Base-by-base conservation (phyloP, 2,797 vertebrate genomes). In the Sus cebifrons region DNA sequence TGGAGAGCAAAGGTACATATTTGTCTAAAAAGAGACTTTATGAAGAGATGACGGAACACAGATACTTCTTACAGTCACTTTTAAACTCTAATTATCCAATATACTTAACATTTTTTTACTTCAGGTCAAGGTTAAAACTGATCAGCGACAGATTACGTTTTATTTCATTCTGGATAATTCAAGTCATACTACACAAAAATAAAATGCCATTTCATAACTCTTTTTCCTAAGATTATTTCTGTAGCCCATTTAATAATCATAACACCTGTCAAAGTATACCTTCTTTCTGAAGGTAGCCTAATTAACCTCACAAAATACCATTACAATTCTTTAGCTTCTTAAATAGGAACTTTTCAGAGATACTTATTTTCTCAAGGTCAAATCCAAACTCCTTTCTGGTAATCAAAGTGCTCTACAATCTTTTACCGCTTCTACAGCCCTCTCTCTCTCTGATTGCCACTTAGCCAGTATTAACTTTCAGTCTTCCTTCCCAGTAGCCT, bases 101-200 rank as follows among this genome's bases (percentile, higher is more conserved):
- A 68, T 82, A 67, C 27, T 68, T 82, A 68, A 85, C 15, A 62
- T 78, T 71, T 83, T 68, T 68, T 44, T 58, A 65, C 52, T 82
- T 36, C 13, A 44, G 16, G 40, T 78, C n/a, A 54, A 70, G 25
- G n/a, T 74, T 68, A 93, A 93, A 58, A 77, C 10, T 25, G 5
- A 81, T 52, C 89, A 89, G 89, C 17, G 9, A 7, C n/a, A 86
- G 87, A 25, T 86, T 92, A 78, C 21, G 56, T 68, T 79, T 79
- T 67, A 36, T 86, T n/a, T 86, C 25, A 62, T 58, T 74, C 74
- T 84, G 12, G 11, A 16, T 92, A 70, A 65, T 90, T 83, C 2
- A 70, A 58, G 6, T 25, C 75, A 58, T 74, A 67, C 3, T 54
- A 29, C 1, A 70, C 16, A 54, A 75, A 75, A 78, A 36, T 70